phyloP scores from a whole-genome alignment of 1,140 invertebrate species.

The Arion vulgaris region DNA sequence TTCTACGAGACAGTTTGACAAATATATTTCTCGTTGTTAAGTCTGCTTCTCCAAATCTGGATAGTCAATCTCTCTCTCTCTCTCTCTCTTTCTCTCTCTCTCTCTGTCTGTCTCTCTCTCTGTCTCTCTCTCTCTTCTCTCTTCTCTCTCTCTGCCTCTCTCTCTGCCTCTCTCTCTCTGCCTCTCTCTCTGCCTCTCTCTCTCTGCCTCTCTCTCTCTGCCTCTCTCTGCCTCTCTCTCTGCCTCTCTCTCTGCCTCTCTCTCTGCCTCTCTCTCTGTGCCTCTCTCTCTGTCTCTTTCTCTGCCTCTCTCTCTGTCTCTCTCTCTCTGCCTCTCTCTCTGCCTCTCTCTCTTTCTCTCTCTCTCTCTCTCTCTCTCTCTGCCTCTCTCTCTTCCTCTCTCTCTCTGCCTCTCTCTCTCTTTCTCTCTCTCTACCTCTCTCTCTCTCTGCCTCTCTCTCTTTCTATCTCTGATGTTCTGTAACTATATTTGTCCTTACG shows the following conservation, averaged over 20 bases:
- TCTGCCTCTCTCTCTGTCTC: neutral
- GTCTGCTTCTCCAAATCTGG: too few relatives aligned
- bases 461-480: too few relatives aligned
- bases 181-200: neutral
- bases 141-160: neutral
- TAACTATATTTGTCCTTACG: too few relatives aligned
- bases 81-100: neutral
- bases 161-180: neutral
- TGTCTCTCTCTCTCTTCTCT: neutral
- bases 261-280: too few relatives aligned
- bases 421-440: constrained; percentile 4
- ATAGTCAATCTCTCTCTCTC: too few relatives aligned
- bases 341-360: neutral
- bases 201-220: neutral
- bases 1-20: too few relatives aligned
- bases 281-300: neutral
- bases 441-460: too few relatives aligned
- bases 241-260: neutral
- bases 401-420: neutral
- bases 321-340: neutral
- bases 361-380: neutral
- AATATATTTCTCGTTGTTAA: too few relatives aligned
- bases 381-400: constrained; percentile 4
- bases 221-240: neutral
- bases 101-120: neutral